Evolutionary conservation across 2,113 vertebrate species (phyloP).

Genomic region (Callaeas wilsoni): DNA sequence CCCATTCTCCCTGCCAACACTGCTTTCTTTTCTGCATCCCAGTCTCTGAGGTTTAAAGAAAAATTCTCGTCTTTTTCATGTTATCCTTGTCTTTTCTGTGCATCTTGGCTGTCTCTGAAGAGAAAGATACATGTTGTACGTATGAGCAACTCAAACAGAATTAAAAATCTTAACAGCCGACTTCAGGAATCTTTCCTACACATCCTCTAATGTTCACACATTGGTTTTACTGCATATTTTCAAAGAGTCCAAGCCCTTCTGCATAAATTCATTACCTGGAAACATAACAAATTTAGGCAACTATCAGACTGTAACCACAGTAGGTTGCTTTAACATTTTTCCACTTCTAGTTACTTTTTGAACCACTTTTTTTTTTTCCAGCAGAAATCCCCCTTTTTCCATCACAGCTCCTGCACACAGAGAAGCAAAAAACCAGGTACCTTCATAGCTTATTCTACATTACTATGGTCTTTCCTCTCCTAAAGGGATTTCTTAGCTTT

Average conservation of each 20-base stretch:
- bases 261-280: background rate
- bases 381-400: background rate
- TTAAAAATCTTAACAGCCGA: background rate
- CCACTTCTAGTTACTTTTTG: background rate
- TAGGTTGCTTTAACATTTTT: background rate
- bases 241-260: background rate
- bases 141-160: background rate
- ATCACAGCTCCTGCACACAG: background rate
- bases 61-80: background rate
- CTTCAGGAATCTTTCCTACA: background rate
- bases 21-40: background rate
- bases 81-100: background rate
- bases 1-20: background rate
- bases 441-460: background rate
- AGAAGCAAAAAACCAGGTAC: background rate
- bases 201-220: background rate
- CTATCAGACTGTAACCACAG: background rate
- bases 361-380: background rate
- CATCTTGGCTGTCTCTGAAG: background rate
- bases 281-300: background rate
- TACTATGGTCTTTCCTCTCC: background rate
- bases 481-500: background rate
- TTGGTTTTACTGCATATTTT: background rate
- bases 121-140: background rate
- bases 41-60: background rate